Conservation (phyloP, 2,113 vertebrate genomes). For the Hyaena hyaena region DNA sequence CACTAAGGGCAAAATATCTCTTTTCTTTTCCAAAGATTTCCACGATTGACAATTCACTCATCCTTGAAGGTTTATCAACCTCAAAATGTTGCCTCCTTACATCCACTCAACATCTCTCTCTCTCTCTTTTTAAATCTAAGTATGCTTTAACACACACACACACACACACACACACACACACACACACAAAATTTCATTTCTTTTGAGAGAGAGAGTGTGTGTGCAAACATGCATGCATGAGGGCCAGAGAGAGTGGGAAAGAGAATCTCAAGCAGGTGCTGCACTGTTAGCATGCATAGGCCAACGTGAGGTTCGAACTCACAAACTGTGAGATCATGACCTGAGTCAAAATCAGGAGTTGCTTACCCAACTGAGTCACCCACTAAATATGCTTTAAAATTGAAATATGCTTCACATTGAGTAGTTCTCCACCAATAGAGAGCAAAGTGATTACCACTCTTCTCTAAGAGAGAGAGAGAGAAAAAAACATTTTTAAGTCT, state of each 20-base stretch:
- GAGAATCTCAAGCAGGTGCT: too few relatives aligned
- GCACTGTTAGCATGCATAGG: too few relatives aligned
- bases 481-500: neutral
- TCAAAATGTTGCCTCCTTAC: neutral
- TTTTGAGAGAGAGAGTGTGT: too few relatives aligned
- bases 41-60: neutral
- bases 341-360: too few relatives aligned
- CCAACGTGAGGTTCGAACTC: too few relatives aligned
- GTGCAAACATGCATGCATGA: too few relatives aligned
- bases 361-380: too few relatives aligned
- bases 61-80: neutral
- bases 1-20: neutral
- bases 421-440: neutral
- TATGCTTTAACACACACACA: neutral
- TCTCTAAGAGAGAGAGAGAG: neutral
- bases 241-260: too few relatives aligned
- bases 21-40: neutral
- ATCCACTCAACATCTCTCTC: neutral
- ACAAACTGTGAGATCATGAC: too few relatives aligned
- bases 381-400: neutral
- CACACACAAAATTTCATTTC: too few relatives aligned
- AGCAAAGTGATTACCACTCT: neutral
- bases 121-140: neutral
- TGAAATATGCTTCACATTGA: neutral
- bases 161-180: too few relatives aligned